Percentiles rank a stretch among this genome's conserved stretches.
These are phyloP conservation scores for Arizona elegans DNA, from an alignment of 2,113 vertebrate species.

Conservation along the genomic window DNA sequence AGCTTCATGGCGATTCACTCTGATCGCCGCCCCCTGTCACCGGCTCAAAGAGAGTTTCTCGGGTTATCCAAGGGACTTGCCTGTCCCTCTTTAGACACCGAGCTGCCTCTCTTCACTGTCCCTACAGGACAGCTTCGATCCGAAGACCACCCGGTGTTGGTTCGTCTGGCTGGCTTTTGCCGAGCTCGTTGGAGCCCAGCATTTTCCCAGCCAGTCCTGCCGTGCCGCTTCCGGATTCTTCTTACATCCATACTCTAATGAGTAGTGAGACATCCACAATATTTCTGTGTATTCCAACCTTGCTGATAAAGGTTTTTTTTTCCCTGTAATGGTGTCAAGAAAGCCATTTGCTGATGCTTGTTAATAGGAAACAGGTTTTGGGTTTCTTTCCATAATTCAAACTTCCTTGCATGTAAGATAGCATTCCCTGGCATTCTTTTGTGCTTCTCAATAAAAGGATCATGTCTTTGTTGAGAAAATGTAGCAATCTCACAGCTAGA, in stretches of 20 bases:
- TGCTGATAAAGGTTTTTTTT: background rate
- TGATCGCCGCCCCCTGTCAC: no score
- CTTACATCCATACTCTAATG: background rate
- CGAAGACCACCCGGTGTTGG: no score
- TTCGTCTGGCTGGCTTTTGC: no score
- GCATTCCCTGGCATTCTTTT: background rate
- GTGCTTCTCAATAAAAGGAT: background rate
- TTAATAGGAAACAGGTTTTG: background rate
- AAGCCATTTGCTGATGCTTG: background rate
- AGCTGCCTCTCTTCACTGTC: no score
- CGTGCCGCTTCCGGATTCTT: no score
- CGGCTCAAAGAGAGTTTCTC: no score
- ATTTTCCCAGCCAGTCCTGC: no score
- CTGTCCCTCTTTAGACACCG: no score
- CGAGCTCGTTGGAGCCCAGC: no score
- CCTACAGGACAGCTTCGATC: no score
- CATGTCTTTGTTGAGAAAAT: background rate
- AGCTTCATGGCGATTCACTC: no score
- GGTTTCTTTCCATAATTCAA: background rate
- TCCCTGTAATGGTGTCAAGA: background rate
- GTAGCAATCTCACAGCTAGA: background rate
- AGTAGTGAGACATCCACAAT: background rate
- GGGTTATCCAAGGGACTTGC: no score
- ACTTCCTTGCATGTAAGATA: background rate
- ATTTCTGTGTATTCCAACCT: background rate